Evolutionary conservation across 2,888 invertebrate genomes (phyloP).

Genomic region (Tetranychus piercei): DNA sequence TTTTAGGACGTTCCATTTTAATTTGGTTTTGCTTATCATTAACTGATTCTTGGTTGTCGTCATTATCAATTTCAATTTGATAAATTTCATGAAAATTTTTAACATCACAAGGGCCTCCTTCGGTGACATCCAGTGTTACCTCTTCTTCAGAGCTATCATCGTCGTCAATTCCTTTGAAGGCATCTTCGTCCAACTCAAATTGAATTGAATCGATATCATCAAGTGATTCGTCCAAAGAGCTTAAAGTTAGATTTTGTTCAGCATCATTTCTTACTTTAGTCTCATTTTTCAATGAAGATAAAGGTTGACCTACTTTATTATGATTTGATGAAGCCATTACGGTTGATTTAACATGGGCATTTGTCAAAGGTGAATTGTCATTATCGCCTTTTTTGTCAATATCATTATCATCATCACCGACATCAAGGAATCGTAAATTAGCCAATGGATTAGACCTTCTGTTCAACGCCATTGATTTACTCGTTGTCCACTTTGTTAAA

Average conservation of each 20-base stretch:
- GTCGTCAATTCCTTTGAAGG: slow-evolving; percentile 13
- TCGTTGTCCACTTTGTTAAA: background rate
- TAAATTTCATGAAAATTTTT: slow-evolving; percentile 15
- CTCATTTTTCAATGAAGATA: background rate
- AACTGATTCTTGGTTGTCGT: background rate
- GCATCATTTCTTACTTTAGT: background rate
- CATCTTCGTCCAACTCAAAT: slow-evolving; percentile 18
- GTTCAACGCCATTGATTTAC: background rate
- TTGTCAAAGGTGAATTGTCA: background rate
- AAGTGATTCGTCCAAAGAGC: background rate
- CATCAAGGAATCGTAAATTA: slow-evolving; percentile 5
- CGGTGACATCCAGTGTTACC: slow-evolving; percentile 15
- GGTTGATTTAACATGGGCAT: background rate
- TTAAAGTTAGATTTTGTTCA: background rate
- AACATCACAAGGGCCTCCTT: slow-evolving; percentile 13
- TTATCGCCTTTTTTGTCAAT: background rate
- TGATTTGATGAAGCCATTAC: background rate
- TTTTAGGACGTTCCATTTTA: background rate
- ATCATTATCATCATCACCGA: background rate
- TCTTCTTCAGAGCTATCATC: slow-evolving; percentile 8
- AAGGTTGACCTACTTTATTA: background rate
- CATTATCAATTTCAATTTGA: slow-evolving; percentile 6
- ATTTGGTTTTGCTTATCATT: background rate
- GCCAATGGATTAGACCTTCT: background rate
- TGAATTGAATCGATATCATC: slow-evolving; percentile 16